phyloP scores from a whole-genome alignment of 2,888 invertebrate species.

The Xanthia icteritia region DNA sequence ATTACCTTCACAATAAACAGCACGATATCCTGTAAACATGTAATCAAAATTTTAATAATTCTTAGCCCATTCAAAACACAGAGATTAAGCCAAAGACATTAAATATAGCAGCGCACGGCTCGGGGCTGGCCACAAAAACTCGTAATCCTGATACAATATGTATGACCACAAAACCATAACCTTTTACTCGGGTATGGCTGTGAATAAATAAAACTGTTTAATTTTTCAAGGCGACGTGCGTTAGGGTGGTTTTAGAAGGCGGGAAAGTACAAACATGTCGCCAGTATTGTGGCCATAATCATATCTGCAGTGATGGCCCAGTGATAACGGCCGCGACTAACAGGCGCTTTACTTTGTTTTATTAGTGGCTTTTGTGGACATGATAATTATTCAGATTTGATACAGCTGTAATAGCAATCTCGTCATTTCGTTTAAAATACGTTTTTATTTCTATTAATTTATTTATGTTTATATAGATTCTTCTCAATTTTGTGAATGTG shows the following conservation, averaged over 20 bases:
- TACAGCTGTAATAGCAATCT: too few species aligned
- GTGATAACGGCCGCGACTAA: too few species aligned
- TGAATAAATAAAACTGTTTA: conserved; percentile 68
- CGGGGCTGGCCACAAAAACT: conserved; percentile 53
- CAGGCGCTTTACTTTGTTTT: too few species aligned
- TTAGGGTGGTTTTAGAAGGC: conserved; percentile 21
- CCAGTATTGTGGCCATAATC: not conserved
- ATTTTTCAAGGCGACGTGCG: conserved; percentile 60
- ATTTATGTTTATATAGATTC: too few species aligned
- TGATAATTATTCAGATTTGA: too few species aligned
- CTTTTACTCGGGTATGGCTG: conserved; percentile 60
- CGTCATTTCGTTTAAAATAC: too few species aligned
- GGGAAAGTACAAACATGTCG: not conserved
- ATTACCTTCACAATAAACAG: not conserved
- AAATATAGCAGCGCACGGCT: conserved; percentile 43
- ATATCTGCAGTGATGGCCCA: too few species aligned
- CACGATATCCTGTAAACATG: conserved; percentile 1
- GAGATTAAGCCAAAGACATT: conserved; percentile 42
- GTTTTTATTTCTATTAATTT: too few species aligned
- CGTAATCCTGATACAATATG: conserved; percentile 67
- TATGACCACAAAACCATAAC: conserved; percentile 65
- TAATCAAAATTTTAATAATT: conserved; percentile 30
- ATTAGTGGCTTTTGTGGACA: too few species aligned
- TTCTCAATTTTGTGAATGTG: too few species aligned
- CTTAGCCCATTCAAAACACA: conserved; percentile 24